phyloP scores from a whole-genome alignment of 1,140 invertebrate species.

The Eufriesea mexicana region DNA sequence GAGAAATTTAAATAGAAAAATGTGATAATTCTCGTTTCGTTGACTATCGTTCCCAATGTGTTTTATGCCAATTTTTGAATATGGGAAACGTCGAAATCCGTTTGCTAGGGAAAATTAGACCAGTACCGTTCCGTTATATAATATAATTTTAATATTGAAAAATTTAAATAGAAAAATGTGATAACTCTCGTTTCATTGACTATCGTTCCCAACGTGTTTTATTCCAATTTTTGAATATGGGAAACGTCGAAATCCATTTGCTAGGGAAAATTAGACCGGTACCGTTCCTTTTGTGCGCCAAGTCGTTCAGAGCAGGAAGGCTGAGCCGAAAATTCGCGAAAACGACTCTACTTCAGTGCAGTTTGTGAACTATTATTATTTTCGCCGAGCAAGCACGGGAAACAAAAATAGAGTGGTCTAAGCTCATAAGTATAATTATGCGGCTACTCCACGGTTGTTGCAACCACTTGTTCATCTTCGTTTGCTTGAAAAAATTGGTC shows the following conservation, averaged over 20 bases:
- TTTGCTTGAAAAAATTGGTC: background rate
- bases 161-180: too few relatives aligned
- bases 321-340: background rate
- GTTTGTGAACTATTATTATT: conserved; percentile 29
- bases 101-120: background rate
- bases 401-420: background rate
- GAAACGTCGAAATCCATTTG: background rate
- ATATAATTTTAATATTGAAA: too few relatives aligned
- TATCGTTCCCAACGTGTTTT: too few relatives aligned
- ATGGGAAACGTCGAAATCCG: background rate
- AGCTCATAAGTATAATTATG: background rate
- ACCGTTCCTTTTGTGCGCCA: background rate
- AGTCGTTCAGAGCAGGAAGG: background rate
- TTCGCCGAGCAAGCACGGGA: background rate
- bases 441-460: conserved; percentile 8
- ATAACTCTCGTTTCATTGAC: too few relatives aligned
- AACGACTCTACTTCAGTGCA: conserved; percentile 11
- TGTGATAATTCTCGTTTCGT: too few relatives aligned
- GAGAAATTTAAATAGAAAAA: too few relatives aligned
- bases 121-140: too few relatives aligned
- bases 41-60: too few relatives aligned
- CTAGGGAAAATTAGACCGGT: background rate
- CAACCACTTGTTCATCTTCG: background rate
- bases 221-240: background rate
- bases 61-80: background rate